Conservation (phyloP, 2,888 invertebrate genomes). For the Microplitis deprimator region DNA sequence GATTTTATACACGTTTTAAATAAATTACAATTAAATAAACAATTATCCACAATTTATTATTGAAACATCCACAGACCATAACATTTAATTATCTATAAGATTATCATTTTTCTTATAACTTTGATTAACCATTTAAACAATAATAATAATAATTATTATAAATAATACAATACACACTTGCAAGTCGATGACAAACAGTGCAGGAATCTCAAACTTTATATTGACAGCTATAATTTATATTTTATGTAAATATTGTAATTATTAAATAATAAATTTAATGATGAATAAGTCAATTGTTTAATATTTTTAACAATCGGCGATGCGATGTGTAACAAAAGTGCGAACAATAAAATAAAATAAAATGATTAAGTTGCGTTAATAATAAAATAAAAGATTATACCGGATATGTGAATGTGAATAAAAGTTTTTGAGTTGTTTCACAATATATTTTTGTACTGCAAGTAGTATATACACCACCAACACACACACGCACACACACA, state of each 20-base stretch:
- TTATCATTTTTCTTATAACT: constrained; percentile 30
- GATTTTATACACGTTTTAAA: neutral
- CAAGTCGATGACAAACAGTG: constrained; percentile 22
- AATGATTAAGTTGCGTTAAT: neutral
- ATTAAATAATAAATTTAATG: neutral
- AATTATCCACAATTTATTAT: constrained; percentile 46
- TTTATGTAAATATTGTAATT: neutral
- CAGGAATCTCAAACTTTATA: neutral
- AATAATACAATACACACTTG: constrained; percentile 31
- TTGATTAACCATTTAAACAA: constrained; percentile 42
- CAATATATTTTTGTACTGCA: constrained; percentile 34
- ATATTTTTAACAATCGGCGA: too few relatives aligned
- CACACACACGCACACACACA: constrained; percentile 26
- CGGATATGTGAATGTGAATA: constrained; percentile 12
- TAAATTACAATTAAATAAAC: constrained; percentile 16
- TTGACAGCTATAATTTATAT: neutral
- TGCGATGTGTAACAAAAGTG: neutral
- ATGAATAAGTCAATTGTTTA: too few relatives aligned
- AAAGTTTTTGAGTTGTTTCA: constrained; percentile 10
- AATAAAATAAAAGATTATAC: neutral
- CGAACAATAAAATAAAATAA: neutral
- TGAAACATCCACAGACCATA: constrained; percentile 49
- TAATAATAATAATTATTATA: constrained; percentile 31
- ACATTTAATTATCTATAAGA: constrained; percentile 39
- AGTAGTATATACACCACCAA: constrained; percentile 34